Conservation (phyloP, 2,888 invertebrate genomes). For the Meganola albula region DNA sequence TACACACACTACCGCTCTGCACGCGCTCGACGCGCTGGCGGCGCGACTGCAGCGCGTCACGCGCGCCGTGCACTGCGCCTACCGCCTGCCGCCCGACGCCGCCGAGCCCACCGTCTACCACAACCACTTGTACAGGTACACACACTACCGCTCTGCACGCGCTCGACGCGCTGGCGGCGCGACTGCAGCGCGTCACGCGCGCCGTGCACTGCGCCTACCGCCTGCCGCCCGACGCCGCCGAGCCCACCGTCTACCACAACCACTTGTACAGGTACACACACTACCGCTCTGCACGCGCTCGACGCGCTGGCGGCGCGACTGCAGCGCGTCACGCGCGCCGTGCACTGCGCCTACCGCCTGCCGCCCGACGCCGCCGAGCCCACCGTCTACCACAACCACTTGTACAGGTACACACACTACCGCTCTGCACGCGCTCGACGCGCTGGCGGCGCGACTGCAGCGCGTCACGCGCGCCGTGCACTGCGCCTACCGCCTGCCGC, state of each 20-base stretch:
- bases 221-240: constrained; percentile 85
- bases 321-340: constrained; percentile 81
- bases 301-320: constrained; percentile 64
- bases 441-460: constrained; percentile 70
- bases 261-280: background rate
- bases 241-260: constrained; percentile 87
- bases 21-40: constrained; percentile 34
- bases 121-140: constrained; percentile 74
- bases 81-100: constrained; percentile 85
- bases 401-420: no score
- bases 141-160: no score
- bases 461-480: constrained; percentile 78
- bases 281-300: constrained; percentile 30
- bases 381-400: constrained; percentile 86
- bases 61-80: constrained; percentile 82
- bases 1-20: background rate
- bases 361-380: constrained; percentile 87
- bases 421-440: no score
- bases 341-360: constrained; percentile 83
- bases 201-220: constrained; percentile 81
- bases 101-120: constrained; percentile 87
- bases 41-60: constrained; percentile 81
- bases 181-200: constrained; percentile 81
- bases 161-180: no score
- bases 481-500: constrained; percentile 86